Evolutionary conservation across 2,113 vertebrate genomes (phyloP).

Genomic region (Tetrao urogallus): DNA sequence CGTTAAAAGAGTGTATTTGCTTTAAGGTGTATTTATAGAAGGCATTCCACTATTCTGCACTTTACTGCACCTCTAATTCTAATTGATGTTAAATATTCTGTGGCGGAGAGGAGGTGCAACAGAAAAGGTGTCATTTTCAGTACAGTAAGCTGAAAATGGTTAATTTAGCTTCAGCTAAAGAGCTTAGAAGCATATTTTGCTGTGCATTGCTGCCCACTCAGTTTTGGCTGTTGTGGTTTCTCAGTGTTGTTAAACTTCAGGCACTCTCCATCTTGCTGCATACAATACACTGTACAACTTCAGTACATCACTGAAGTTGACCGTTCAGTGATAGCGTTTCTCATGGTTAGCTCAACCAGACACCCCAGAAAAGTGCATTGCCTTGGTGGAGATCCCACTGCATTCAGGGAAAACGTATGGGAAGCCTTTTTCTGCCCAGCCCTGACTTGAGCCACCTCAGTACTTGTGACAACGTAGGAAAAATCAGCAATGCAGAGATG

Average conservation of each 20-base stretch:
- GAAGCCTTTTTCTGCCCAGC: background rate
- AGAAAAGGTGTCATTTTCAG: background rate
- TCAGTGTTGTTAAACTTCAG: background rate
- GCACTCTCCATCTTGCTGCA: background rate
- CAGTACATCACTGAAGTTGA: background rate
- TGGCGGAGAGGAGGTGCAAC: background rate
- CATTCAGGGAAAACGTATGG: background rate
- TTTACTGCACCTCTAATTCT: background rate
- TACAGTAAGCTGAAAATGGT: background rate
- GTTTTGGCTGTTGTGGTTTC: background rate
- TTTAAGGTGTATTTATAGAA: constrained; percentile 58
- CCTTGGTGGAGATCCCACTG: background rate
- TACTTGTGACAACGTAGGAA: background rate
- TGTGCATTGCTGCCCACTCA: background rate
- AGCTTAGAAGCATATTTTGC: background rate
- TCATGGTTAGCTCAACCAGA: background rate
- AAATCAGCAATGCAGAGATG: background rate
- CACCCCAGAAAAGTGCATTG: too few relatives aligned
- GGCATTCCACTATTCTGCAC: background rate
- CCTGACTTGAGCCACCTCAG: background rate
- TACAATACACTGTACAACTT: background rate
- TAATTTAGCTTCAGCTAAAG: background rate
- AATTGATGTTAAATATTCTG: background rate
- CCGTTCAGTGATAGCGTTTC: background rate
- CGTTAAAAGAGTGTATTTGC: background rate